Evolutionary conservation across 2,888 invertebrate species (phyloP), one percentile per base, ranked within the genome.

Genomic region (Stratiomys singularior): DNA sequence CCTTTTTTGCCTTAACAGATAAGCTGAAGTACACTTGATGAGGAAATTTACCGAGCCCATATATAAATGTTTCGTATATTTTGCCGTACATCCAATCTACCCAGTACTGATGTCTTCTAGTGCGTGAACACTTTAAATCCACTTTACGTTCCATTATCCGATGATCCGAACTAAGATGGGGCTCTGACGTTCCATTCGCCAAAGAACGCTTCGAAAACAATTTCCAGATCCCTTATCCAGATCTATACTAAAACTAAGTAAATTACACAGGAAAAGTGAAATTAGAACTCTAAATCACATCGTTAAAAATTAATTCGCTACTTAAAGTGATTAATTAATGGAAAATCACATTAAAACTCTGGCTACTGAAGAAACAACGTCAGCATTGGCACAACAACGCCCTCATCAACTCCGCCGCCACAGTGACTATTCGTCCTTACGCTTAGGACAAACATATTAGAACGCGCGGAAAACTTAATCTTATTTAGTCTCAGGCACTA

Each of bases 291-390:
- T 77, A 79, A 79, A 79, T 79, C 77, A 77, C 77, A 79, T 79
- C 79, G 76, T 76, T 79, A 76, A 77, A 79, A 79, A 77, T 79
- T 79, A 79, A 79, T 77, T 77, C 71, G 71, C 77, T 76, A 76
- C 77, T 79, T 77, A 79, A 77, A 77, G 79, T 79, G 79, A 79
- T 79, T 79, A 79, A 79, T 79, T 79, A 77, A 77, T 76, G 76
- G 66, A 56, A 69, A 79, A 79, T 79, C 77, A 76, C 64, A 79
- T 76, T 79, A 79, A 79, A 79, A 72, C 67, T 67, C 46, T 9
- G 46, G 37, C 37, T 64, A 25, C n/a, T 23, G 60, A 60, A 60
- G 60, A 60, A 58, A n/a, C n/a, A n/a, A n/a, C n/a, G n/a, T n/a
- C n/a, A n/a, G n/a, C n/a, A n/a, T n/a, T n/a, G n/a, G n/a, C n/a